Evolutionary conservation across 1,140 invertebrate species (phyloP).

Genomic region (Sitobion miscanthi): DNA sequence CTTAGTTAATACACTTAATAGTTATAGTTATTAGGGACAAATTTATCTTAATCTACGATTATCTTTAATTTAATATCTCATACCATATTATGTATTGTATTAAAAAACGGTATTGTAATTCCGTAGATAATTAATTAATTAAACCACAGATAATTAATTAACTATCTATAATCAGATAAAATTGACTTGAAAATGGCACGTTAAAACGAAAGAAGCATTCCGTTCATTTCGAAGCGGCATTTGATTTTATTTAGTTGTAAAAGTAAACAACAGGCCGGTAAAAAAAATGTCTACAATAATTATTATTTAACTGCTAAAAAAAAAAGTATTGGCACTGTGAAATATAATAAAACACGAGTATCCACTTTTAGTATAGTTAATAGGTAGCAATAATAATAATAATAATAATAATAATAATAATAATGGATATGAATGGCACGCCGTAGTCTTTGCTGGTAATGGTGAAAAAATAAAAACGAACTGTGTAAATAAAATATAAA

Average conservation of each 20-base stretch:
- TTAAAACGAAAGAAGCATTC: not conserved
- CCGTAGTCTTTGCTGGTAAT: constrained; percentile 4
- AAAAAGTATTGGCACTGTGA: not conserved
- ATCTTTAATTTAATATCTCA: not conserved
- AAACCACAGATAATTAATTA: too few species aligned
- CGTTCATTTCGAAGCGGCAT: not conserved
- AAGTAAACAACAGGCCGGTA: not conserved
- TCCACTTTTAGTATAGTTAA: not conserved
- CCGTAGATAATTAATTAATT: not conserved
- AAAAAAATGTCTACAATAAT: not conserved
- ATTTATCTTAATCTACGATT: not conserved
- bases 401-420: not conserved
- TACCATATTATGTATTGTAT: not conserved
- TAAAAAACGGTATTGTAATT: not conserved
- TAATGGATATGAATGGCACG: not conserved
- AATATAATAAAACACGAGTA: not conserved
- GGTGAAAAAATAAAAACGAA: constrained; percentile 5
- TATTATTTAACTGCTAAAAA: not conserved
- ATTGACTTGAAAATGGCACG: not conserved
- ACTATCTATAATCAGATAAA: not conserved
- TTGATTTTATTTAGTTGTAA: not conserved
- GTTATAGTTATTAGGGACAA: not conserved
- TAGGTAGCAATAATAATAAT: not conserved
- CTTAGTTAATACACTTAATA: not conserved
- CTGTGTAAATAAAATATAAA: not conserved